Evolutionary conservation across 2,888 invertebrate species (phyloP), one percentile per base, ranked within the genome.

Genomic region (Melikaiella ostensackeni): DNA sequence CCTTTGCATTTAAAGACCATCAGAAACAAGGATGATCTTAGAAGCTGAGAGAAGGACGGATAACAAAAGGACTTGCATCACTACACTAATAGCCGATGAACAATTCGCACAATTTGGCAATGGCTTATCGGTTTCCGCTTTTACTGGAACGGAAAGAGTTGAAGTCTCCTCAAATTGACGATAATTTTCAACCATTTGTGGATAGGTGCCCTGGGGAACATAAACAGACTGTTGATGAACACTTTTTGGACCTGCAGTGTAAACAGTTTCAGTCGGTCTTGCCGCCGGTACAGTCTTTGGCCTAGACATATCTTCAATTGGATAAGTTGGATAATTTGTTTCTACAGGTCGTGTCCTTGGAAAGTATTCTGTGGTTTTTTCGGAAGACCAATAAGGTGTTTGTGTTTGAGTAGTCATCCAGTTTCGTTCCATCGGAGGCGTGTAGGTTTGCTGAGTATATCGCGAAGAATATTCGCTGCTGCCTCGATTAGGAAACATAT

Each of bases 151-250:
- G 6, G 80, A 66, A 9, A 76, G 76, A 8, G 78, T 75, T 6
- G 42, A 35, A 1, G 79, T 76, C 5, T 33, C 57, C 30, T 83
- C 83, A n/a, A 80, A 73, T 50, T 82, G 84, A 38, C 84, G 75
- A 78, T 86, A 85, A 66, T 84, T 84, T 24, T 86, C 85, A 27
- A 85, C 83, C 46, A 84, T 46, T 61, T 85, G 83, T 1, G 84
- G 83, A 11, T 77, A 76, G 16, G 83, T 82, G 3, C 78, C 82
- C 42, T 77, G 79, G 13, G 85, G 83, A 21, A 75, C 77, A 57
- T 83, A 82, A 62, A 83, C 81, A 1, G 82, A 80, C 0, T 78
- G 79, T 55, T 82, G 83, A 24, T 78, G 61, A 59, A 83, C 82
- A 19, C 81, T 82, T 8, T 81, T 82, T 0, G 80, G 76, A 21